Evolutionary conservation across 1,140 invertebrate species (phyloP).

Genomic region (Galendromus occidentalis): DNA sequence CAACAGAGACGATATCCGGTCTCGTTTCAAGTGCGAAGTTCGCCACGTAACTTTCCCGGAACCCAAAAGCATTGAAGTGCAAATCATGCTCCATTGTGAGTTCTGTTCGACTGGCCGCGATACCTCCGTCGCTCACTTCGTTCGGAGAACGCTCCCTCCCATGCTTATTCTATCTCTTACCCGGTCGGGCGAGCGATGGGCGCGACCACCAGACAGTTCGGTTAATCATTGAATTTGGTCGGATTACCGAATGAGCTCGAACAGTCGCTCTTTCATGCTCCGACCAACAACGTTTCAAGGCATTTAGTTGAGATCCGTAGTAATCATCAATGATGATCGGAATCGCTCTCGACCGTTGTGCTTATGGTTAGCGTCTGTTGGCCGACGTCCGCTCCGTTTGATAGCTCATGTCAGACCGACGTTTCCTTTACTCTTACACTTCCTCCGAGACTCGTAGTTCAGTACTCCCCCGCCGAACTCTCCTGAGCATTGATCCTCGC

Average conservation of each 20-base stretch:
- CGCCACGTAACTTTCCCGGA: slow-evolving; percentile 6
- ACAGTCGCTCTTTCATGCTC: slow-evolving; percentile 38
- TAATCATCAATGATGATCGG: background rate
- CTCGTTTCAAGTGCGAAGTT: slow-evolving; percentile 11
- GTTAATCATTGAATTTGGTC: slow-evolving; percentile 13
- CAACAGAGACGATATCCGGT: slow-evolving; percentile 12
- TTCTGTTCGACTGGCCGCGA: background rate
- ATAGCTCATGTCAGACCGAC: too few relatives aligned
- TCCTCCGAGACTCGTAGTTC: too few relatives aligned
- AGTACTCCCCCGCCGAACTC: too few relatives aligned
- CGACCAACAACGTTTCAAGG: slow-evolving; percentile 36
- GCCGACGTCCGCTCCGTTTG: too few relatives aligned
- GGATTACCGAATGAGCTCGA: slow-evolving; percentile 23
- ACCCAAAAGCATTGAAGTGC: background rate
- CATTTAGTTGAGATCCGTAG: slow-evolving; percentile 23
- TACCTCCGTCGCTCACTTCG: too few relatives aligned
- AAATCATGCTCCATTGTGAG: slow-evolving; percentile 3
- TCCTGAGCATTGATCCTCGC: too few relatives aligned
- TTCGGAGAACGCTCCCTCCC: too few relatives aligned
- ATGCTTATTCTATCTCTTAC: too few relatives aligned
- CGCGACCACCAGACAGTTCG: too few relatives aligned
- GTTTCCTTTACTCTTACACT: too few relatives aligned
- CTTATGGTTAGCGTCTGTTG: too few relatives aligned
- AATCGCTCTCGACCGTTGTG: background rate
- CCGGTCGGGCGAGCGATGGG: too few relatives aligned